A percentile compares a stretch with the other conserved stretches of the same genome.
phyloP scores from a whole-genome alignment of 2,888 invertebrate species.

The Mantis religiosa region DNA sequence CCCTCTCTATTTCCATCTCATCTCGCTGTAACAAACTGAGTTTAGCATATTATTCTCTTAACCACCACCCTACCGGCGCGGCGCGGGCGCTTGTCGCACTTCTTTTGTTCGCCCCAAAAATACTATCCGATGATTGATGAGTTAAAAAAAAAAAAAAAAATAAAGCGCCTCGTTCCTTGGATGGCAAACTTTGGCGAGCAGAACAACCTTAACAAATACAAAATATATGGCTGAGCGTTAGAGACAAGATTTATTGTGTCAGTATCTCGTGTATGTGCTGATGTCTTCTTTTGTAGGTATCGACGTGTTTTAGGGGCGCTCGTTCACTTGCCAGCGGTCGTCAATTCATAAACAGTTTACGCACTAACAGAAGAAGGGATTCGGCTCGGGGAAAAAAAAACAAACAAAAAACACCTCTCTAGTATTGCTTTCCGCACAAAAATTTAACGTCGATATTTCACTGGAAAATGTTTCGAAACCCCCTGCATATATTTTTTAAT shows the following conservation, averaged over 20 bases:
- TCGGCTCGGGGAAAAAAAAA: too few species aligned
- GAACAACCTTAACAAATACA: neutral
- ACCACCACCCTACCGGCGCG: neutral
- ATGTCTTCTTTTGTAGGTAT: neutral
- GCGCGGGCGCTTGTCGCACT: constrained; percentile 2
- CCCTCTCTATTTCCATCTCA: neutral
- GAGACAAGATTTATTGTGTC: neutral
- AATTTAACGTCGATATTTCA: too few species aligned
- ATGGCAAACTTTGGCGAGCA: neutral
- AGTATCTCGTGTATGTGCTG: neutral
- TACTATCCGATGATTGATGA: constrained; percentile 12
- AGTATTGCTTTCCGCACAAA: too few species aligned
- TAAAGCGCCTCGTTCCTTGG: neutral
- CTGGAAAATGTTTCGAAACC: too few species aligned
- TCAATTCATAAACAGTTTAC: too few species aligned
- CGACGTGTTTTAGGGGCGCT: neutral
- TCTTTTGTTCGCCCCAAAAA: neutral
- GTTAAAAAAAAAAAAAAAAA: neutral
- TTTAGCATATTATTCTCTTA: constrained; percentile 13
- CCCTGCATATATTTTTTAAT: too few species aligned
- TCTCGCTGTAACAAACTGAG: constrained; percentile 6
- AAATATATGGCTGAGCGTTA: neutral
- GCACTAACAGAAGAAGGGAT: too few species aligned
- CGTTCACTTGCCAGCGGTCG: neutral
- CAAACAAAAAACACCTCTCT: too few species aligned